Conservation (phyloP, 2,797 vertebrate species). For the Australoheros facetus region DNA sequence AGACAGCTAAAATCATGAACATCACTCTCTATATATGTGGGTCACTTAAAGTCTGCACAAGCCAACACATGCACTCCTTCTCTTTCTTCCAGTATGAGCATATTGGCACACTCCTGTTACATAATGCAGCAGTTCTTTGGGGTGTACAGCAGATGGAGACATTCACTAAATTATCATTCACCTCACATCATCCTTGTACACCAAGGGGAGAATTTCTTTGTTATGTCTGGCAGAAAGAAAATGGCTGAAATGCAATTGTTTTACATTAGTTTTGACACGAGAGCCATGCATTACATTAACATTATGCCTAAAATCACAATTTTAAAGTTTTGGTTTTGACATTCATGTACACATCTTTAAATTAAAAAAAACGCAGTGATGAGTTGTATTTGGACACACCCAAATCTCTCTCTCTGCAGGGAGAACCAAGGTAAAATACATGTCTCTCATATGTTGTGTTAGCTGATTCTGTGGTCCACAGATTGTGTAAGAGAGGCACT, state of each 20-base stretch:
- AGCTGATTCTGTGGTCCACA: background rate
- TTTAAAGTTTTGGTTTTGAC: background rate
- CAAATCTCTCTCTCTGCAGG: conserved; percentile 23
- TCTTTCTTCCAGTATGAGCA: background rate
- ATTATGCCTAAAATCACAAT: background rate
- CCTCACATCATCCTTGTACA: conserved; percentile 3
- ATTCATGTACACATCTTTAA: background rate
- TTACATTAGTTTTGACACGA: background rate
- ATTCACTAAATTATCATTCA: conserved; percentile 54
- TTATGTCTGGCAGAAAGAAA: conserved; percentile 65
- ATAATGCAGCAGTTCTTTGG: conserved; percentile 44
- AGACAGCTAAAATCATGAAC: background rate
- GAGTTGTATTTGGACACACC: conserved; percentile 51
- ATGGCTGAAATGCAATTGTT: conserved; percentile 24
- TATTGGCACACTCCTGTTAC: conserved; percentile 15
- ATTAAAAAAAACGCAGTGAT: background rate
- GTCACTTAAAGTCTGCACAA: conserved; percentile 4
- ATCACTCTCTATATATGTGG: accelerated
- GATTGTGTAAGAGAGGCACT: conserved; percentile 34
- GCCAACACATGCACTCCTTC: background rate
- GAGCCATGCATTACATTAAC: too few relatives aligned
- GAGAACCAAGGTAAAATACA: conserved; percentile 3
- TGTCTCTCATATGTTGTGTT: background rate
- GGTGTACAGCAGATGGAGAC: conserved; percentile 69
- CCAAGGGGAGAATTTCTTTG: conserved; percentile 59